Percentiles rank a stretch among this genome's conserved stretches.
These are phyloP conservation scores for Cebidichthys violaceus DNA, from an alignment of 2,113 vertebrate species.

Conservation along the genomic window DNA sequence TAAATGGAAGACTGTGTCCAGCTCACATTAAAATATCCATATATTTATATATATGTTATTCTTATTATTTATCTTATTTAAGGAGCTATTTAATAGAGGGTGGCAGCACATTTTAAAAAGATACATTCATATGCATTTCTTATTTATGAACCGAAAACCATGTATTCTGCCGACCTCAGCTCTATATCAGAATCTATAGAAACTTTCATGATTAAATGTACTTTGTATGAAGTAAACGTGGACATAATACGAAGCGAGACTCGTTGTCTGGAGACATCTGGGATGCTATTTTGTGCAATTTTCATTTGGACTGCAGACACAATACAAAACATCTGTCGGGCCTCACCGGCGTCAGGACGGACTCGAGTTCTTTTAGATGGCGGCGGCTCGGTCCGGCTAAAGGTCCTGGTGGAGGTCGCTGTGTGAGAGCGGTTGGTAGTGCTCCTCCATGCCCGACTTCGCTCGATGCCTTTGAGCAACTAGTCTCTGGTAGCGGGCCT, in stretches of 20 bases:
- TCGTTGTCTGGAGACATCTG: conserved; percentile 24
- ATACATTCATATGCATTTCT: conserved; percentile 7
- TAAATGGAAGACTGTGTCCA: conserved; percentile 29
- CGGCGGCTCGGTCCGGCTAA: conserved; percentile 36
- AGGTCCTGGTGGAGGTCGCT: conserved; percentile 81
- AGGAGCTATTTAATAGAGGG: conserved; percentile 18
- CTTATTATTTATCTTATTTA: conserved; percentile 6
- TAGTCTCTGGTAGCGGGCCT: conserved; percentile 92
- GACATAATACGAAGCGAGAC: conserved; percentile 1
- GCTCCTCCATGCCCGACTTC: conserved; percentile 70
- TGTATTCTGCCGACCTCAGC: not conserved
- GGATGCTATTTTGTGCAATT: conserved; percentile 45
- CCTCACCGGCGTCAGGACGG: conserved; percentile 9
- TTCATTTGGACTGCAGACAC: conserved; percentile 10
- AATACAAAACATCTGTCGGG: not conserved
- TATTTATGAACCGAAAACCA: not conserved
- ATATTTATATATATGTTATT: not conserved
- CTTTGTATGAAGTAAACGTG: not conserved
- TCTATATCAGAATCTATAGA: not conserved
- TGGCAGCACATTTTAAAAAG: not conserved
- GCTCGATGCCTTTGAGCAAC: conserved; percentile 84
- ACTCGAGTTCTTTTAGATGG: conserved; percentile 7
- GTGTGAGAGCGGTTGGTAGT: conserved; percentile 72
- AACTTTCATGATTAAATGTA: not conserved
- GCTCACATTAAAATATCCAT: not conserved